Base-by-base conservation (phyloP, 2,113 vertebrate genomes). In the Platysteira castanea region DNA sequence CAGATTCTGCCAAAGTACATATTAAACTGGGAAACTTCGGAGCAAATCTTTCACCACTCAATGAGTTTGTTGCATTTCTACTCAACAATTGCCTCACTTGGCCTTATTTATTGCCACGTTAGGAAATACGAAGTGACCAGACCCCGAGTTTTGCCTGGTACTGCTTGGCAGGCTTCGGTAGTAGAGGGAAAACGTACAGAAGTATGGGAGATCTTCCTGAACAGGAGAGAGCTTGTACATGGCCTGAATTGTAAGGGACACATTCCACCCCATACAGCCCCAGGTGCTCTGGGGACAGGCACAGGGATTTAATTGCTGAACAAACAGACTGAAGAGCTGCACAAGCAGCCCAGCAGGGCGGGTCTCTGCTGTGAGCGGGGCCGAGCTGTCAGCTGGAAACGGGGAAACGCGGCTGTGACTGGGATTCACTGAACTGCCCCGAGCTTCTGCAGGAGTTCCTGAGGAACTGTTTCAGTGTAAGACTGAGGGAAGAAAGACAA, bases 1-100 rank as follows among this genome's bases (percentile, higher is more conserved):
- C 44, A 61, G 79, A 73, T 90, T 79, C 78, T 93, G 94, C 93
- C 95, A 94, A 80, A 89, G 87, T 49, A 93, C 77, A 87, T 79
- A 76, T 7, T 88, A 87, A 97, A 74, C 50, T 71, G 90, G 91
- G 86, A 91, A 82, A 79, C 84, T 79, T 90, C 86, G 82, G 84
- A 83, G 86, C 31, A 82, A 74, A 69, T 87, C 60, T 93, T 78
- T 81, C 46, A 79, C 24, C 73, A 63, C 83, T 90, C 3, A 4
- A 10, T 76, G 61, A 92, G 42, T 83, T 81, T 87, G 75, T 80
- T 85, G 53, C 87, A 63, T 91, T 85, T 88, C 65, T 85, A 42
- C 71, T 83, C 31, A 83, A 92, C 44, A 92, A 39, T 53, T 90
- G 53, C 65, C 59, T 96, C 79, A 54, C 65, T 86, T 75, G 57